Conservation (phyloP, 2,888 invertebrate species). For the Psylliodes chrysocephalus region DNA sequence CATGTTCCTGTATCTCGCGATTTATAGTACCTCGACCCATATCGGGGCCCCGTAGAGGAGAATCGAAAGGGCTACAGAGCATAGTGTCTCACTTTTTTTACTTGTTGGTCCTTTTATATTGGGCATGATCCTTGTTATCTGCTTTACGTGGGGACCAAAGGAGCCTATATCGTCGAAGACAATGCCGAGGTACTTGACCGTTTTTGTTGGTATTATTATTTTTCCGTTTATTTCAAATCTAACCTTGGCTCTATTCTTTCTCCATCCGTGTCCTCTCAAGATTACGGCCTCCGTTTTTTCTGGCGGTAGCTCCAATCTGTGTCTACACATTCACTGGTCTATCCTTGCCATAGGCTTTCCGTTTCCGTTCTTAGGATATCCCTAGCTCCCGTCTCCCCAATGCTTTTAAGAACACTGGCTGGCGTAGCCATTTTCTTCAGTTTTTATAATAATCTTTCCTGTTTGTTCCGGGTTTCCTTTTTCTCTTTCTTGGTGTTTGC, state of each 20-base stretch:
- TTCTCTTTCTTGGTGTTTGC: no score
- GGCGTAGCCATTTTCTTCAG: constrained; percentile 30
- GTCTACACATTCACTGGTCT: constrained; percentile 14
- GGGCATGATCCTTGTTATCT: not conserved
- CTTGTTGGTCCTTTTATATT: not conserved
- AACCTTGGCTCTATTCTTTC: not conserved
- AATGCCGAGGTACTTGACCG: constrained; percentile 20
- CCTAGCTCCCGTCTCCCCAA: not conserved
- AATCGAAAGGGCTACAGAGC: not conserved
- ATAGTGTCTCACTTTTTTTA: not conserved
- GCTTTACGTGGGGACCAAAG: constrained; percentile 10
- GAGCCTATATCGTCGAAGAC: constrained; percentile 20
- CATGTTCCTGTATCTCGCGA: not conserved
- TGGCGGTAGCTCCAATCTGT: constrained; percentile 3
- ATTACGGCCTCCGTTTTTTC: not conserved
- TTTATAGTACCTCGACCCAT: not conserved
- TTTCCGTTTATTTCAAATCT: not conserved
- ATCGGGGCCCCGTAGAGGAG: constrained; percentile 3
- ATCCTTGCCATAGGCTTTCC: not conserved
- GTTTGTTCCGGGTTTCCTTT: no score
- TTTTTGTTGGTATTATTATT: not conserved
- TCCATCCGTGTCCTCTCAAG: constrained; percentile 11
- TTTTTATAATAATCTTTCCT: no score
- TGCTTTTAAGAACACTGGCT: not conserved
- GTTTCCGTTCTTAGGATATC: not conserved